These are phyloP conservation scores for Halcyon smyrnensis DNA, from an alignment of 2,797 vertebrate genomes.

Conservation along the genomic window DNA sequence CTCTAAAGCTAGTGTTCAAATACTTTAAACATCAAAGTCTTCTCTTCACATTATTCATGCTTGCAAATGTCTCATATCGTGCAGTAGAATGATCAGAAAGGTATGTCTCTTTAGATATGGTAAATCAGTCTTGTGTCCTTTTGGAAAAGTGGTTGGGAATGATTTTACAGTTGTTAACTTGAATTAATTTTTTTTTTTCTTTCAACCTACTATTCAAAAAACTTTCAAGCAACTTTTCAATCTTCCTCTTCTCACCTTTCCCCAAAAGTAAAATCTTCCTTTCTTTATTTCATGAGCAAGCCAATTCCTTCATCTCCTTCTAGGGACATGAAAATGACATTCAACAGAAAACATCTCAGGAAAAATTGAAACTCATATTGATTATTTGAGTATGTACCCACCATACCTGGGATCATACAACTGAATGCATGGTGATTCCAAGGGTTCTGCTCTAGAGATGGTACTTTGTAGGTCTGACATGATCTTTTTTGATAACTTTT, in stretches of 20 bases:
- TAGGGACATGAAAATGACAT: neutral
- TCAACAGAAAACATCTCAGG: neutral
- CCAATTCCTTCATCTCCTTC: neutral
- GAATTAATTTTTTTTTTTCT: neutral
- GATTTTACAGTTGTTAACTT: constrained; percentile 29
- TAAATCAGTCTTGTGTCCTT: constrained; percentile 26
- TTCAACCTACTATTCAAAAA: neutral
- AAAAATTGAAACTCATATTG: neutral
- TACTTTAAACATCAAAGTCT: constrained; percentile 43
- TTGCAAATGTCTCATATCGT: neutral
- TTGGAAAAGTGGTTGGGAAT: constrained; percentile 16
- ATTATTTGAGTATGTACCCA: neutral
- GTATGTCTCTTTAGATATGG: constrained; percentile 24
- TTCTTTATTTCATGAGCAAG: neutral
- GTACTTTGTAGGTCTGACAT: neutral
- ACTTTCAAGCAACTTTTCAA: neutral
- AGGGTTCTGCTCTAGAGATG: neutral
- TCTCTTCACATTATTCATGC: constrained; percentile 41
- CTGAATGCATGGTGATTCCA: neutral
- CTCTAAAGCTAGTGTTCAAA: constrained; percentile 27
- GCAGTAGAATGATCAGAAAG: constrained; percentile 45
- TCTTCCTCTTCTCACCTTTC: neutral
- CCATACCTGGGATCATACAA: neutral
- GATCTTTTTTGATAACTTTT: neutral
- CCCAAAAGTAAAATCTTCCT: neutral